Evolutionary conservation across 2,888 invertebrate species (phyloP).

Genomic region (Panopea generosa): DNA sequence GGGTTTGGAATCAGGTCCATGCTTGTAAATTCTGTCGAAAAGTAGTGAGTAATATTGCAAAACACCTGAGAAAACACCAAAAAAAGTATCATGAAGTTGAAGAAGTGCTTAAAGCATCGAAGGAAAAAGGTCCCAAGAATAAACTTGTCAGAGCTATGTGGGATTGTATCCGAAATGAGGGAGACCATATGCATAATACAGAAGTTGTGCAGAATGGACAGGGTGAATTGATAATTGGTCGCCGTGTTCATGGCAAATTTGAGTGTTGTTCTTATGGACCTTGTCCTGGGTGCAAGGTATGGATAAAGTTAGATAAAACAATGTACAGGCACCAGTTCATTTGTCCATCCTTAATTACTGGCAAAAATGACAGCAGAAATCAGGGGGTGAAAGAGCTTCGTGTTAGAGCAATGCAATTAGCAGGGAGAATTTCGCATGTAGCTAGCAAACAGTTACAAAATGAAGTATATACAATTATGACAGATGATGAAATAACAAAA

Average conservation of each 20-base stretch:
- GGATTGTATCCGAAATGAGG: conserved; percentile 24
- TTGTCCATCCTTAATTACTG: conserved; percentile 9
- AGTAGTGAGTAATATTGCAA: conserved; percentile 7
- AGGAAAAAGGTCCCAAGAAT: conserved; percentile 13
- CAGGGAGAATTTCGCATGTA: conserved; percentile 30
- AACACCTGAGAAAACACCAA: conserved; percentile 30
- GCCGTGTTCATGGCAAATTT: conserved; percentile 14
- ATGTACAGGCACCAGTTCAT: conserved; percentile 6
- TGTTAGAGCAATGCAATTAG: conserved; percentile 25
- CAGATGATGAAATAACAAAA: conserved; percentile 29
- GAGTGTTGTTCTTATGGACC: conserved; percentile 36
- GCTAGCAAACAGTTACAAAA: conserved; percentile 26
- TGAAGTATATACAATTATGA: conserved; percentile 54
- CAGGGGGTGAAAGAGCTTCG: conserved; percentile 30
- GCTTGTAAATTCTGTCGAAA: conserved; percentile 35
- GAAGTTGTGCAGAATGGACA: conserved; percentile 15
- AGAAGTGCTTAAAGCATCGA: conserved; percentile 29
- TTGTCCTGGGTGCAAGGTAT: conserved; percentile 44
- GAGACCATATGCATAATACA: conserved; percentile 24
- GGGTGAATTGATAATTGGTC: conserved; percentile 47
- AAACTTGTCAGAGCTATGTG: conserved; percentile 29
- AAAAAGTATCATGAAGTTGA: conserved; percentile 30
- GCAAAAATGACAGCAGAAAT: not conserved
- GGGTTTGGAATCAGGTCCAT: conserved; percentile 28
- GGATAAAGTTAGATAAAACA: conserved; percentile 20